phyloP scores from a whole-genome alignment of 2,888 invertebrate genomes.

The Heliconius charithonia region DNA sequence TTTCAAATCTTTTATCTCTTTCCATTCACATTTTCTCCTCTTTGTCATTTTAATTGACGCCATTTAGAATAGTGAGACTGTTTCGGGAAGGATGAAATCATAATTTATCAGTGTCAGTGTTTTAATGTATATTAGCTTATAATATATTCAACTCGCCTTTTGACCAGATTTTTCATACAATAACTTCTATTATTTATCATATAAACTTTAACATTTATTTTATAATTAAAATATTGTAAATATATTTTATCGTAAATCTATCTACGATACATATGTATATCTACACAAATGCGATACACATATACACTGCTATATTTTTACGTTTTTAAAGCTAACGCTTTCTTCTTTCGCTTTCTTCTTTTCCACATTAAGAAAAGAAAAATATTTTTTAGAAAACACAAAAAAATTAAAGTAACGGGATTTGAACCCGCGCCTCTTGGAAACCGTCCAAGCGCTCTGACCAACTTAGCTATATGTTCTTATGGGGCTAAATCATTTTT shows the following conservation, averaged over 20 bases:
- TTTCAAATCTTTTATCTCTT: constrained; percentile 46
- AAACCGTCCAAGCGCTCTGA: too few relatives aligned
- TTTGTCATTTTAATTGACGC: constrained; percentile 46
- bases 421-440: too few relatives aligned
- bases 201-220: not conserved
- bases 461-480: too few relatives aligned
- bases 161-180: not conserved
- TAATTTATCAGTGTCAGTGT: constrained; percentile 30
- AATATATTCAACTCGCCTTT: not conserved
- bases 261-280: too few relatives aligned
- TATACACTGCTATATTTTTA: not conserved
- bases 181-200: not conserved
- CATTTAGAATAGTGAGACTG: constrained; percentile 33
- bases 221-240: not conserved
- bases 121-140: constrained; percentile 11
- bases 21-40: constrained; percentile 45
- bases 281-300: not conserved
- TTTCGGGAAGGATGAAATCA: constrained; percentile 30
- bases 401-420: too few relatives aligned
- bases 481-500: too few relatives aligned
- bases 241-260: not conserved
- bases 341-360: too few relatives aligned
- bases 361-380: not conserved
- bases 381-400: too few relatives aligned
- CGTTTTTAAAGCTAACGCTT: too few relatives aligned